phyloP scores from a whole-genome alignment of 23 tunicate species.

The Diplosoma virens region DNA sequence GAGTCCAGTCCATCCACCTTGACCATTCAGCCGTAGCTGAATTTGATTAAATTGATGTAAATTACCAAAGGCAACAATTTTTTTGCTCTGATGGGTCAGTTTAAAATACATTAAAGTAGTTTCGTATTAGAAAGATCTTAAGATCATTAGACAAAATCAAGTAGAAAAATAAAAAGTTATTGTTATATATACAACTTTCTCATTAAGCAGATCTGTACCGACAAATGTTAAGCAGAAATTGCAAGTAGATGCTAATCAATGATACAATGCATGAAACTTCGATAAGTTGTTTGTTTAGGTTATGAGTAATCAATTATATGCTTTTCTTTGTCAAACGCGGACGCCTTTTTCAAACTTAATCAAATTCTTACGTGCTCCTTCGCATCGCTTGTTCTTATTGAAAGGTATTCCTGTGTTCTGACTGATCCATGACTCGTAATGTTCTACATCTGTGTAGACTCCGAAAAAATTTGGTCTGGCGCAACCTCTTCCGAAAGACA shows the following conservation, averaged over 20 bases:
- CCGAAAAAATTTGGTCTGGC: slow-evolving; percentile 60
- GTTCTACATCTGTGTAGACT: slow-evolving; percentile 63
- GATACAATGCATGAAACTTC: neutral
- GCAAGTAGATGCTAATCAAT: neutral
- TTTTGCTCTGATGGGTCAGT: neutral
- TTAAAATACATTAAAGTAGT: neutral
- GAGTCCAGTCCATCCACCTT: slow-evolving; percentile 32
- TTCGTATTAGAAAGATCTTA: neutral
- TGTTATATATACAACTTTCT: too few relatives aligned
- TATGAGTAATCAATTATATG: too few relatives aligned
- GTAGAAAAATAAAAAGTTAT: too few relatives aligned
- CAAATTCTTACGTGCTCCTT: too few relatives aligned
- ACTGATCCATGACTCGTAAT: slow-evolving; percentile 48
- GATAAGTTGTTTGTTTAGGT: neutral
- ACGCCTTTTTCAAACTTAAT: too few relatives aligned
- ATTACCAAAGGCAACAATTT: too few relatives aligned
- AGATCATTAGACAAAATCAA: neutral
- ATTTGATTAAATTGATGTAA: neutral
- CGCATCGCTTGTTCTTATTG: slow-evolving; percentile 31
- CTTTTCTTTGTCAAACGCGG: too few relatives aligned
- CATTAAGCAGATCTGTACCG: too few relatives aligned
- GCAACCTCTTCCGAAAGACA: slow-evolving; percentile 71
- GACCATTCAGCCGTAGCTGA: slow-evolving; percentile 9
- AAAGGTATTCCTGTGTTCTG: slow-evolving; percentile 16
- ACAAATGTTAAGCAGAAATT: neutral